Conservation (phyloP, 2,113 vertebrate genomes). For the Typhlomys cinereus region DNA sequence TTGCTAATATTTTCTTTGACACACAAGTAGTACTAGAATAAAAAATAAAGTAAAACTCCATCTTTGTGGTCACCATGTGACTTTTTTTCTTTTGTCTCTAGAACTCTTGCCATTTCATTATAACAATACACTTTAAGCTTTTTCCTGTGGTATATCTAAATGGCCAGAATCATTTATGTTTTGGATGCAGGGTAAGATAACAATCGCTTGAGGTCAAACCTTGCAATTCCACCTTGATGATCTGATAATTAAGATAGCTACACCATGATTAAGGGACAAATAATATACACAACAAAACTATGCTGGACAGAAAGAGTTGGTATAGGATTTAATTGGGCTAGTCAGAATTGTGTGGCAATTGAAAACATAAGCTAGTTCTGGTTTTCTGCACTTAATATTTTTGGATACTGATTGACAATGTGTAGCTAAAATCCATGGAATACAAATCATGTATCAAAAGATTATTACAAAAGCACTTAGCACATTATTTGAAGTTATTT, state of each 20-base stretch:
- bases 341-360: neutral
- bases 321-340: neutral
- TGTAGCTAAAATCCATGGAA: neutral
- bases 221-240: neutral
- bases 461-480: slow-evolving; percentile 11
- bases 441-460: neutral
- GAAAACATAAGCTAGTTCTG: neutral
- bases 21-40: neutral
- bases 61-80: neutral
- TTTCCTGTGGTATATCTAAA: neutral
- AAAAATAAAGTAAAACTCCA: neutral
- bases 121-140: neutral
- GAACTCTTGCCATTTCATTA: neutral
- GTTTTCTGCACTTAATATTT: neutral
- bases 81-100: neutral
- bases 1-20: slow-evolving; percentile 7
- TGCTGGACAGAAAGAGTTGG: neutral
- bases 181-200: neutral
- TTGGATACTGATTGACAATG: neutral
- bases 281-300: neutral
- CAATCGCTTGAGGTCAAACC: neutral
- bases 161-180: neutral
- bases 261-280: neutral
- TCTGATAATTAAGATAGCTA: neutral
- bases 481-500: slow-evolving; percentile 33